These are phyloP conservation scores for Sarcophilus harrisii DNA, from an alignment of 2,797 vertebrate species.

Conservation along the genomic window DNA sequence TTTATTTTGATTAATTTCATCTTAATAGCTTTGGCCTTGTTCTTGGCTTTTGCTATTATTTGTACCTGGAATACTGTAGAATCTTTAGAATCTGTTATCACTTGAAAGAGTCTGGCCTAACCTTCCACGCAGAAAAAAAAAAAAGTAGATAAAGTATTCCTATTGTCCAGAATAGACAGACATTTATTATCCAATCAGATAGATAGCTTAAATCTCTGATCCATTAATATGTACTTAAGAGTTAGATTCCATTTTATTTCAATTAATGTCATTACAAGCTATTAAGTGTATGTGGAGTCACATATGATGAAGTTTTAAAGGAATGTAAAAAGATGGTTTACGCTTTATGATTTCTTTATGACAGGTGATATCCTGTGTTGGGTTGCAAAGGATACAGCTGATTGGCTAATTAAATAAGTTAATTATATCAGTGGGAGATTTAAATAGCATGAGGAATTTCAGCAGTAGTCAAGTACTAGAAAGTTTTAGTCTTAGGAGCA, in stretches of 20 bases:
- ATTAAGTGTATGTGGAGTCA: background rate
- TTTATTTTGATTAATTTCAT: background rate
- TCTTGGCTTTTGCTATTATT: background rate
- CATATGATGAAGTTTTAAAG: background rate
- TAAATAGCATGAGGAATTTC: background rate
- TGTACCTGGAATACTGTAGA: background rate
- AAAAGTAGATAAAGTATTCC: background rate
- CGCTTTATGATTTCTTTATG: background rate
- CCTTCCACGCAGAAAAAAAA: background rate
- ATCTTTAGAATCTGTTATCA: background rate
- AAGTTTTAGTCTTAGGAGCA: background rate
- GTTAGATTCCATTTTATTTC: background rate
- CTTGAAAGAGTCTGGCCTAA: background rate
- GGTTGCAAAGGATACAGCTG: background rate
- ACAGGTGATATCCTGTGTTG: background rate
- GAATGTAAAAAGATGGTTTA: background rate
- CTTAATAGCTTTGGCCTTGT: background rate
- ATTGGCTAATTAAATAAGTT: background rate
- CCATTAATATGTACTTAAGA: background rate
- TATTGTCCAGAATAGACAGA: background rate
- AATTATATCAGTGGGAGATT: background rate
- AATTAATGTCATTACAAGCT: background rate
- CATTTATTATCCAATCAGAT: background rate
- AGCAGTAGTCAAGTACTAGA: background rate
- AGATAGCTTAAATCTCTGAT: background rate